Evolutionary conservation across 37 sponge, comb jelly and placozoan genomes (phyloP), one percentile per base, ranked within the genome.

Genomic region (Petrosia ficiformis): DNA sequence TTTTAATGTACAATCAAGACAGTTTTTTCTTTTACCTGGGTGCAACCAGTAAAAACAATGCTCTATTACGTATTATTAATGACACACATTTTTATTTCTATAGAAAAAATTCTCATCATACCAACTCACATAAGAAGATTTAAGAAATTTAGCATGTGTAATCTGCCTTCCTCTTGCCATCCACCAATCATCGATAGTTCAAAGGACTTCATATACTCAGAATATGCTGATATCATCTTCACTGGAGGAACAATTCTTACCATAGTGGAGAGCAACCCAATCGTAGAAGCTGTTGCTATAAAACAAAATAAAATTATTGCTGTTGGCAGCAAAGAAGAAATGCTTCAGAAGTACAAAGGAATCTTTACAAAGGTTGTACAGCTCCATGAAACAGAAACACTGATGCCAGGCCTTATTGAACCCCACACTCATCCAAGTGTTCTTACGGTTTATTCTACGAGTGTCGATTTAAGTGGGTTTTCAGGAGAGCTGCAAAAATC

Each of bases 171-270:
- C n/a, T n/a, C n/a, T n/a, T n/a, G n/a, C n/a, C n/a, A n/a, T n/a
- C n/a, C n/a, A n/a, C n/a, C n/a, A n/a, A n/a, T n/a, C n/a, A n/a
- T n/a, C n/a, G n/a, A n/a, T n/a, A n/a, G n/a, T n/a, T n/a, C n/a
- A n/a, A n/a, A n/a, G n/a, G n/a, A n/a, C n/a, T n/a, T n/a, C n/a
- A n/a, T n/a, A n/a, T n/a, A n/a, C n/a, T n/a, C n/a, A n/a, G n/a
- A n/a, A n/a, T n/a, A n/a, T n/a, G n/a, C 34, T 39, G 79, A 79
- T 39, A 56, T 72, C 0, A 39, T 85, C 34, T 78, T 85, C 68
- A 39, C 40, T 59, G 86, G 79, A 3, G 78, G 78, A 28, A 25
- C 39, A 57, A 78, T 85, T 4, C 10, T 76, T 64, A 85, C 86
- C 24, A 71, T 85, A 16, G 75, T 78, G 31, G 79, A 85, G 19